A percentile compares a stretch with the other conserved stretches of the same genome.
Evolutionary conservation across 2,113 vertebrate genomes (phyloP).

Genomic region (Dermatemys mawii): DNA sequence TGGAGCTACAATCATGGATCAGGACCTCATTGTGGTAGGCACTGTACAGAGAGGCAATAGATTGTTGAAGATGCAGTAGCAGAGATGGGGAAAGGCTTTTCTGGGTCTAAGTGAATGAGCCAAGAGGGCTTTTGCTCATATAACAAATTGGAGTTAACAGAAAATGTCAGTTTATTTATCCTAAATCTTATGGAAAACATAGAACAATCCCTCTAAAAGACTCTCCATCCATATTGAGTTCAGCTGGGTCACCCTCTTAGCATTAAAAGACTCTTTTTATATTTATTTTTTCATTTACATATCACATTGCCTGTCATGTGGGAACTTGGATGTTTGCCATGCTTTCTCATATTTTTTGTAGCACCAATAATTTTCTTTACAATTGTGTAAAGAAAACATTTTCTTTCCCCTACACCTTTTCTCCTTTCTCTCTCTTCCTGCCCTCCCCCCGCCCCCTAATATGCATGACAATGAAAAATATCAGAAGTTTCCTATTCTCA

Average conservation of each 20-base stretch:
- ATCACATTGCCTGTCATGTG: neutral
- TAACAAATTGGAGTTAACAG: neutral
- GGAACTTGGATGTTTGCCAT: neutral
- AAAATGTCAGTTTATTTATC: neutral
- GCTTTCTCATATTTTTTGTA: neutral
- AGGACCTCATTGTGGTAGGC: neutral
- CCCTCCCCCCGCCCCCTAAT: neutral
- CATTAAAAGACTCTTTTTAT: neutral
- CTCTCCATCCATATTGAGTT: neutral
- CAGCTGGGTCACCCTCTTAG: neutral
- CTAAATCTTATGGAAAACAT: neutral
- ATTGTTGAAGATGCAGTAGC: neutral
- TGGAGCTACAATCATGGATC: neutral
- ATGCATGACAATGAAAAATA: slow-evolving; percentile 16
- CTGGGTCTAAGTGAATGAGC: neutral
- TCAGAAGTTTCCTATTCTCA: neutral
- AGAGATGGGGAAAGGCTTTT: neutral
- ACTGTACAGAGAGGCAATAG: neutral
- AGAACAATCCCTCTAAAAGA: neutral
- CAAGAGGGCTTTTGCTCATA: neutral
- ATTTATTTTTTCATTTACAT: neutral
- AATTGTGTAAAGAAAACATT: neutral
- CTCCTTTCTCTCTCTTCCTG: neutral
- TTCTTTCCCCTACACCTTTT: neutral
- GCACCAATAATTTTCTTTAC: no score